Base-by-base conservation (phyloP, 2,113 vertebrate genomes). In the Cichladusa arquata region DNA sequence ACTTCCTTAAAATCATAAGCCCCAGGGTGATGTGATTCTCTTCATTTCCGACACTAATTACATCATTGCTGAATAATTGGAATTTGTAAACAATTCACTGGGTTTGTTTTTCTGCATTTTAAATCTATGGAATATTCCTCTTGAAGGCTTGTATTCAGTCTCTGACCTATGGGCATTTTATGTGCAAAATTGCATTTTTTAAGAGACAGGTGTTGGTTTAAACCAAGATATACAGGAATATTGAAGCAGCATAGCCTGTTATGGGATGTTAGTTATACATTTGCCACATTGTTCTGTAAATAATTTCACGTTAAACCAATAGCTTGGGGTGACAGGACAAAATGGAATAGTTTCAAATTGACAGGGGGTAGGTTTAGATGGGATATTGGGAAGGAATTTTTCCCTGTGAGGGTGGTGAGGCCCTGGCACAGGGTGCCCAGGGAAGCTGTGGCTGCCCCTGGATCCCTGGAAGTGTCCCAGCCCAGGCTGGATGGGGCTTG, bases 401-500 rank as follows among this genome's bases (percentile, higher is more conserved):
- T 51, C 36, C 16, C 66, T 71, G 45, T 2, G 54, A 60, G 44
- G 19, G 19, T 50, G 65, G 34, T 1, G 0, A 34, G 36, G 36
- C 25, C 14, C 56, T 71, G 54, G 66, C 25, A 61, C 80, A 61
- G 66, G 54, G 24, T 51, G 45, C 26, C 26, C 81, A 62, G 47
- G 40, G 60, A 5, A 65, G 60, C 60, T 85, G 24, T n/a, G 82
- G 34, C 34, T 66, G 70, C 19, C 8, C 19, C 29, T 54, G 57
- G 22, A 48, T 73, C 60, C 42, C 42, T 74, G 70, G 19, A 0
- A 0, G 14, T 72, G 18, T 13, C 29, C 70, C 9, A 65, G 24
- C 12, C 34, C 51, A 57, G 51, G 34, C 0, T 65, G 69, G 40
- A 54, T 0, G 0, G 58, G 28, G 22, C 9, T 65, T 56, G 71